Conservation (phyloP, 1,140 invertebrate genomes). For the Choristoneura fumiferana region DNA sequence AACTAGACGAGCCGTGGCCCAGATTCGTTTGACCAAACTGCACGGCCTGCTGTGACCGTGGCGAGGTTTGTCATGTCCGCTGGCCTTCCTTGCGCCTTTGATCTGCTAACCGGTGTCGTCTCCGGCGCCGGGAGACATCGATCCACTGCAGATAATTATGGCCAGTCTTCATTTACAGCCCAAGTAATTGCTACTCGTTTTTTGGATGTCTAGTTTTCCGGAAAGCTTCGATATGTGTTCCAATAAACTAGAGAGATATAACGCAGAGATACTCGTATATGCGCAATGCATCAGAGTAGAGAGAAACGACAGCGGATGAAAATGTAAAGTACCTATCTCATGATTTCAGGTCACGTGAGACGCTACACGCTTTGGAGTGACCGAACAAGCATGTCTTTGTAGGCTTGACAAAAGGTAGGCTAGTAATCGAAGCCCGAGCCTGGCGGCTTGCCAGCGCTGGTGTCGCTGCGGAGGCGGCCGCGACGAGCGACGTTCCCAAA, state of each 20-base stretch:
- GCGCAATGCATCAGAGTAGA: no score
- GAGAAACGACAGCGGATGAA: no score
- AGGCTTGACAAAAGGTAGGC: constrained; percentile 52
- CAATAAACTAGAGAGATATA: background rate
- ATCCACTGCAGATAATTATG: constrained; percentile 26
- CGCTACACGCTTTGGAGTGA: constrained; percentile 4
- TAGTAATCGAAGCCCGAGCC: constrained; percentile 53
- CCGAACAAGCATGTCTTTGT: constrained; percentile 29
- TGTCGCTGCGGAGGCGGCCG: constrained; percentile 65
- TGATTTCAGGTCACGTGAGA: background rate
- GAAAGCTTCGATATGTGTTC: background rate
- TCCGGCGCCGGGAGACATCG: constrained; percentile 26
- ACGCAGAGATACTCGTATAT: no score
- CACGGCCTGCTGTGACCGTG: constrained; percentile 39
- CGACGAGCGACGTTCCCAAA: constrained; percentile 73
- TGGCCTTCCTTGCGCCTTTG: constrained; percentile 43
- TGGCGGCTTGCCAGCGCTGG: constrained; percentile 56
- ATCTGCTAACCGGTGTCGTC: constrained; percentile 39
- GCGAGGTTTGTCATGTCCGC: constrained; percentile 39
- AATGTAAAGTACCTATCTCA: no score
- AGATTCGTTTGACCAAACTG: constrained; percentile 50
- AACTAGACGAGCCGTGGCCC: constrained; percentile 57
- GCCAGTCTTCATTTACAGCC: constrained; percentile 20
- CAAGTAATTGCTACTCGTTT: constrained; percentile 37
- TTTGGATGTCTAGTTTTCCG: background rate